Conservation (phyloP, 2,113 vertebrate genomes). For the Pomatorhinus ruficollis region DNA sequence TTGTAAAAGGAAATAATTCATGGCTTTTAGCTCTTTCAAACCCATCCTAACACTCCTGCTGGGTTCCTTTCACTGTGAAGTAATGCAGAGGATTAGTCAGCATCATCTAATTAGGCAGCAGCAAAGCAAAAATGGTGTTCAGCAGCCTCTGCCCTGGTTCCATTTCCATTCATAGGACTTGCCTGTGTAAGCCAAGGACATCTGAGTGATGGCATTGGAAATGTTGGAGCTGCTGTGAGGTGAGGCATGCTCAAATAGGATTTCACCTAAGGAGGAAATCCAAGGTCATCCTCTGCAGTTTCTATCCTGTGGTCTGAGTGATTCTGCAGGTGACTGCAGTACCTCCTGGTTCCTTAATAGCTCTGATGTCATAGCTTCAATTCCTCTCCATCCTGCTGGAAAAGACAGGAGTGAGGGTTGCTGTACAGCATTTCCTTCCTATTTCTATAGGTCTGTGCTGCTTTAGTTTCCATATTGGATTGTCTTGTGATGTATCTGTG, state of each 20-base stretch:
- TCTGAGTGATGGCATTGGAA: not conserved
- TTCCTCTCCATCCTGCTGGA: not conserved
- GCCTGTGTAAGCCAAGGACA: not conserved
- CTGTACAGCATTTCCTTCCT: not conserved
- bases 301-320: not conserved
- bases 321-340: not conserved
- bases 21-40: slow-evolving; percentile 46
- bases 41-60: slow-evolving; percentile 5
- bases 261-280: not conserved
- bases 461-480: not conserved
- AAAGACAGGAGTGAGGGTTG: not conserved
- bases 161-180: not conserved
- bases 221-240: not conserved
- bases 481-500: not conserved
- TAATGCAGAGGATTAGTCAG: slow-evolving; percentile 43
- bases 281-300: not conserved
- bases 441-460: not conserved
- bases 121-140: slow-evolving; percentile 9
- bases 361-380: not conserved
- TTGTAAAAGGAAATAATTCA: slow-evolving; percentile 6
- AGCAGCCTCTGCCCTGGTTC: not conserved
- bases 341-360: not conserved
- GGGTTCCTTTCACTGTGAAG: slow-evolving; percentile 13
- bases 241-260: not conserved
- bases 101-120: slow-evolving; percentile 44